Evolutionary conservation across 2,888 invertebrate genomes (phyloP).

Genomic region (Phoenoteleia sp.): DNA sequence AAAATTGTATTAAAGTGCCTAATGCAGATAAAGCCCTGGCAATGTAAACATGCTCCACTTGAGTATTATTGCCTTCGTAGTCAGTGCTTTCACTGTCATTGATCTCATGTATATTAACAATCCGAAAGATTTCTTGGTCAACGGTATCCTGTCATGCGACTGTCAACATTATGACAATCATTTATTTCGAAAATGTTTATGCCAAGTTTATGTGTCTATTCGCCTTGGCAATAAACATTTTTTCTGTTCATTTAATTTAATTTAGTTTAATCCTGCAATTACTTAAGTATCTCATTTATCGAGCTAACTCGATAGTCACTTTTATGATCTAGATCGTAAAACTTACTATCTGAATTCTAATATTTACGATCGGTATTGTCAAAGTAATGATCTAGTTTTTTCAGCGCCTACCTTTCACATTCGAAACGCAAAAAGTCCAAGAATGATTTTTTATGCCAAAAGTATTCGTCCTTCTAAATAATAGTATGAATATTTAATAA

Average conservation of each 20-base stretch:
- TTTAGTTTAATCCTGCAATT: background rate
- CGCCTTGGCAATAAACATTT: too few species aligned
- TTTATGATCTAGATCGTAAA: slow-evolving; percentile 15
- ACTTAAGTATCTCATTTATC: background rate
- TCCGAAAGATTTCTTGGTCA: slow-evolving; percentile 39
- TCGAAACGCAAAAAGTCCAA: background rate
- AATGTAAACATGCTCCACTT: slow-evolving; percentile 64
- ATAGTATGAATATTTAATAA: too few species aligned
- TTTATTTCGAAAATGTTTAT: background rate
- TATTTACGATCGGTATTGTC: slow-evolving; percentile 16
- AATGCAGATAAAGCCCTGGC: slow-evolving; percentile 63
- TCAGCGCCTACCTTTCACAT: background rate
- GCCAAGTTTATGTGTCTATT: background rate
- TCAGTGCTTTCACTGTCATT: slow-evolving; percentile 30
- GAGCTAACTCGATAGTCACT: background rate
- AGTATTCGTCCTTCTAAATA: too few species aligned
- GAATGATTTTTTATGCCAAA: too few species aligned
- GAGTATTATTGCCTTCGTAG: slow-evolving; percentile 57
- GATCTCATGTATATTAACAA: slow-evolving; percentile 55
- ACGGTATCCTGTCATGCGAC: slow-evolving; percentile 5
- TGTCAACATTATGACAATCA: background rate
- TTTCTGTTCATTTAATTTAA: background rate
- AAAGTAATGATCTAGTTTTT: background rate
- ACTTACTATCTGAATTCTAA: slow-evolving; percentile 14
- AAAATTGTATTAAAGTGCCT: slow-evolving; percentile 60